Percentiles rank a stretch among this genome's conserved stretches.
phyloP scores from a whole-genome alignment of 2,888 invertebrate species.

The Papilio demoleus region DNA sequence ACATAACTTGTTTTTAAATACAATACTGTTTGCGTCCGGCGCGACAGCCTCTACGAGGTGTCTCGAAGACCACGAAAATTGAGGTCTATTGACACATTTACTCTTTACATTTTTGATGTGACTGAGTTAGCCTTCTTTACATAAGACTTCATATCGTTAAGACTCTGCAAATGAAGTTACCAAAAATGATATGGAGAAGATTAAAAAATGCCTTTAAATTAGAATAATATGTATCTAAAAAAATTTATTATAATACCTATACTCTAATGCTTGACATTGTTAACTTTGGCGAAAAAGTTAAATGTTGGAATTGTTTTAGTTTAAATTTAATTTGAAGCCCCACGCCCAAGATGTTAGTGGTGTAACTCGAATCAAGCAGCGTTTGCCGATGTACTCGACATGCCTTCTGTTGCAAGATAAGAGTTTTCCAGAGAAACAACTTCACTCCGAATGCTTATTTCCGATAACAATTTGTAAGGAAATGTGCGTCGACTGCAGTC shows the following conservation, averaged over 20 bases:
- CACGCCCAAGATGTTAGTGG: slow-evolving; percentile 46
- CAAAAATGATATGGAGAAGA: too few relatives aligned
- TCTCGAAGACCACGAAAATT: slow-evolving; percentile 41
- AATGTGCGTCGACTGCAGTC: slow-evolving; percentile 55
- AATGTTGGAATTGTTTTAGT: background rate
- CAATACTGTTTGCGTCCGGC: slow-evolving; percentile 52
- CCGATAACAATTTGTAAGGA: slow-evolving; percentile 71
- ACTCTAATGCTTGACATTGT: too few relatives aligned
- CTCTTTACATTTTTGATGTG: background rate
- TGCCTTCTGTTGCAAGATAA: slow-evolving; percentile 62
- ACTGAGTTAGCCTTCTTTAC: background rate
- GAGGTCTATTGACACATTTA: background rate
- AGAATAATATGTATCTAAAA: too few relatives aligned
- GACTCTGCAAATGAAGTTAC: too few relatives aligned
- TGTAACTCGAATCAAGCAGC: slow-evolving; percentile 47
- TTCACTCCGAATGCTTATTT: slow-evolving; percentile 61
- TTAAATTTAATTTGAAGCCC: background rate
- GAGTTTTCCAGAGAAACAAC: slow-evolving; percentile 67
- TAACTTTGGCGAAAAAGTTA: too few relatives aligned
- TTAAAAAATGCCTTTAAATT: too few relatives aligned
- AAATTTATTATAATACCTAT: too few relatives aligned
- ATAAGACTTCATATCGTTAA: background rate
- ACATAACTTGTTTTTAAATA: slow-evolving; percentile 59
- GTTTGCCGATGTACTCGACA: slow-evolving; percentile 57
- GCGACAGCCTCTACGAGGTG: slow-evolving; percentile 29